These are phyloP conservation scores for Meles meles DNA, from an alignment of 2,113 vertebrate genomes.

Conservation along the genomic window DNA sequence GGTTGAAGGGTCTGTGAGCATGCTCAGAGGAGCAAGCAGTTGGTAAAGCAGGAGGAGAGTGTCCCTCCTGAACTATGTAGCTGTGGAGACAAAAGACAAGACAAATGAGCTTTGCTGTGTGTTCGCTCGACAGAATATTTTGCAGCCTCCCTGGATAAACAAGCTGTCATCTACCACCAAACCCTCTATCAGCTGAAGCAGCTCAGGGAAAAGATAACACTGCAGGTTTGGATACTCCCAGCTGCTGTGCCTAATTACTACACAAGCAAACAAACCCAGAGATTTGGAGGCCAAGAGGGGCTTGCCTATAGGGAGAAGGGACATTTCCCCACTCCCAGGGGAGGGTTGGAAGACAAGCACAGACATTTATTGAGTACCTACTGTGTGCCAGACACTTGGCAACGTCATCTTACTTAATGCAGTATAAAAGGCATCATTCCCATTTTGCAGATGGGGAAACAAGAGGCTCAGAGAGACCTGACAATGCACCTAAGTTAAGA, in stretches of 20 bases:
- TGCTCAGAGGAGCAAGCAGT: neutral
- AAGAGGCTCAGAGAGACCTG: neutral
- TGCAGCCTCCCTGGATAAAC: constrained; percentile 68
- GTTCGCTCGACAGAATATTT: constrained; percentile 52
- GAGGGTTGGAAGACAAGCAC: neutral
- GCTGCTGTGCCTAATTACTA: constrained; percentile 77
- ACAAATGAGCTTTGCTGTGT: constrained; percentile 61
- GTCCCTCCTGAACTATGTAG: neutral
- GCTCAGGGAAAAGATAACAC: constrained; percentile 64
- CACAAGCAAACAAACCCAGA: constrained; percentile 76
- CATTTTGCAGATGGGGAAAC: constrained; percentile 10
- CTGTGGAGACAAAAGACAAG: constrained; percentile 44
- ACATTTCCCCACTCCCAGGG: neutral
- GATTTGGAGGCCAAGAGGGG: constrained; percentile 64
- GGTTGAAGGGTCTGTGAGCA: neutral
- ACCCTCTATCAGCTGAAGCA: constrained; percentile 70
- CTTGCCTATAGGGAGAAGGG: neutral
- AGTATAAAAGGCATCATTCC: neutral
- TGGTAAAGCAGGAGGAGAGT: neutral
- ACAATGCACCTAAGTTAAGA: neutral
- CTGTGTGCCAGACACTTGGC: neutral
- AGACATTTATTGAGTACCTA: neutral
- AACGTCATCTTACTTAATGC: neutral
- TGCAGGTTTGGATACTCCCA: constrained; percentile 58
- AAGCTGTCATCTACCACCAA: constrained; percentile 72